phyloP scores from a whole-genome alignment of 2,888 invertebrate species.

The Magallana nippona region DNA sequence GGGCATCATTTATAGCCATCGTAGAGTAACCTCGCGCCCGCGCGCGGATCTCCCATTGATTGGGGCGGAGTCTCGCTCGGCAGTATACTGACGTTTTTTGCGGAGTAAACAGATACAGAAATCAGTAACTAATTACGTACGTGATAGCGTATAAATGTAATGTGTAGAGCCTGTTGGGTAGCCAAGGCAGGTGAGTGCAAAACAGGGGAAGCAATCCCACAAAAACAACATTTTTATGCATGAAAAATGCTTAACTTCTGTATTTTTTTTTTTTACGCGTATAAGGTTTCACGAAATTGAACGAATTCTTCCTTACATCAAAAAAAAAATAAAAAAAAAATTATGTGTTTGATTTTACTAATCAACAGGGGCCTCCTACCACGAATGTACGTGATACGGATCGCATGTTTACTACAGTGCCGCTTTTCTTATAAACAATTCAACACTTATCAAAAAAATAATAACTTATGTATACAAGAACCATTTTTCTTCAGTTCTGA shows the following conservation, averaged over 20 bases:
- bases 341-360: neutral
- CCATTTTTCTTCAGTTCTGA: no score
- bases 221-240: neutral
- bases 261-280: neutral
- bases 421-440: no score
- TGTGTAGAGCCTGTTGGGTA: neutral
- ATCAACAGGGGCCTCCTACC: neutral
- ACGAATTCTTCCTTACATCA: neutral
- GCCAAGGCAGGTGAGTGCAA: neutral
- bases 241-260: neutral
- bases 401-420: neutral
- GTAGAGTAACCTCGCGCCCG: constrained; percentile 28
- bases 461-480: no score
- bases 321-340: neutral
- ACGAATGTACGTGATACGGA: neutral
- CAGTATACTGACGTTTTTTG: neutral
- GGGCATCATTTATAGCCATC: constrained; percentile 31
- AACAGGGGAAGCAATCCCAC: neutral
- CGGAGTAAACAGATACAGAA: constrained; percentile 37
- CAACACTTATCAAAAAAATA: no score
- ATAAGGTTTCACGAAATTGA: neutral
- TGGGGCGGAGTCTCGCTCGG: constrained; percentile 35
- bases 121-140: constrained; percentile 24
- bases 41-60: constrained; percentile 28
- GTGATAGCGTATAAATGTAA: constrained; percentile 20